Conservation (phyloP, 2,797 vertebrate species). For the Rhynchonycteris naso region DNA sequence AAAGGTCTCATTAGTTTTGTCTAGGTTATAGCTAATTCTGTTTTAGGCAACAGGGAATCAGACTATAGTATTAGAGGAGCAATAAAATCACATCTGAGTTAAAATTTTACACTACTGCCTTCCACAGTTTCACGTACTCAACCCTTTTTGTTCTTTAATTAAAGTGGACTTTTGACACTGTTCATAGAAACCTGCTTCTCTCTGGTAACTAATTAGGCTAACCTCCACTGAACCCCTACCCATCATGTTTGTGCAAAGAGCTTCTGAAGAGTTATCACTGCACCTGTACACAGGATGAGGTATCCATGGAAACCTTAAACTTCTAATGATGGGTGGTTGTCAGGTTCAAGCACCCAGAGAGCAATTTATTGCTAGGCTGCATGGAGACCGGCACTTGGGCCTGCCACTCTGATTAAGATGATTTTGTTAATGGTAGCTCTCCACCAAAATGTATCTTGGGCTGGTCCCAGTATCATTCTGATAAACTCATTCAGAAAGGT, state of each 20-base stretch:
- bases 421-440: neutral
- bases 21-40: neutral
- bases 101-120: neutral
- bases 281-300: neutral
- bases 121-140: slow-evolving; percentile 1
- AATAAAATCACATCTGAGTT: neutral
- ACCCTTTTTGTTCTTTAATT: slow-evolving; percentile 51
- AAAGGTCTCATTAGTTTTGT: neutral
- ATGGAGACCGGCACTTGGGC: neutral
- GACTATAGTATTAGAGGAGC: neutral
- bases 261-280: slow-evolving; percentile 19
- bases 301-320: slow-evolving; percentile 46
- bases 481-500: slow-evolving; percentile 57
- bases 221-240: neutral
- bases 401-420: neutral
- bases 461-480: neutral
- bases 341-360: neutral
- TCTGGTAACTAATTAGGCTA: slow-evolving; percentile 54
- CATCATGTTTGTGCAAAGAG: neutral
- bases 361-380: slow-evolving; percentile 29
- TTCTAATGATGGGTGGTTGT: neutral
- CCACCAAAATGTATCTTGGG: slow-evolving; percentile 1
- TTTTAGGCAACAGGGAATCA: neutral
- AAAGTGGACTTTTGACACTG: slow-evolving; percentile 25
- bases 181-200: slow-evolving; percentile 7